A percentile compares a stretch with the other conserved stretches of the same genome.
These are phyloP conservation scores for Zaprionus gabonicus DNA, from an alignment of 1,140 invertebrate species.

Conservation along the genomic window DNA sequence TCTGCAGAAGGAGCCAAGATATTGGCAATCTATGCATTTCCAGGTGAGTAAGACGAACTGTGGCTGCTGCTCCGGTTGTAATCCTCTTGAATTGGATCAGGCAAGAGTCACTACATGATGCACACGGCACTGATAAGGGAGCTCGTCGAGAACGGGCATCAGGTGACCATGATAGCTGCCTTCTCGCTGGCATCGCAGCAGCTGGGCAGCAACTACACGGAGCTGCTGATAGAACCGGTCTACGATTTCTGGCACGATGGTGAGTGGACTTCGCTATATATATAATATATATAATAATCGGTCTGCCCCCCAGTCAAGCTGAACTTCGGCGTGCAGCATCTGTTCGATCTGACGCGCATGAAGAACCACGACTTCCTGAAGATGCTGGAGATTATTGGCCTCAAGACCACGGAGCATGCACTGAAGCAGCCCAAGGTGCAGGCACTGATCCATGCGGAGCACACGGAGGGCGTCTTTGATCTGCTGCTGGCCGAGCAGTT, in stretches of 20 bases:
- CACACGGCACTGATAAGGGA: slow-evolving; percentile 68
- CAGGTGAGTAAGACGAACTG: slow-evolving; percentile 45
- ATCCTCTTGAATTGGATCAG: slow-evolving; percentile 18
- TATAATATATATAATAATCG: slow-evolving; percentile 6
- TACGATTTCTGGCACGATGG: slow-evolving; percentile 76
- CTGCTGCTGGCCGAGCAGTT: slow-evolving; percentile 84
- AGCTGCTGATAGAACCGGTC: slow-evolving; percentile 74
- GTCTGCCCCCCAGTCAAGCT: slow-evolving; percentile 62
- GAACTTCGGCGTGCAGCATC: slow-evolving; percentile 64
- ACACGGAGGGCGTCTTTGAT: slow-evolving; percentile 81
- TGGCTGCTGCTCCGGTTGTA: neutral
- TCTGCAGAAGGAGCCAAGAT: slow-evolving; percentile 47
- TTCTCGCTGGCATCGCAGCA: slow-evolving; percentile 47
- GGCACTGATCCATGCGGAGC: slow-evolving; percentile 74
- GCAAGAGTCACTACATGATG: slow-evolving; percentile 78
- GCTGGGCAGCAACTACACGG: slow-evolving; percentile 73
- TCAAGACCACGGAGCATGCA: slow-evolving; percentile 73
- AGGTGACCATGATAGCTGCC: slow-evolving; percentile 73
- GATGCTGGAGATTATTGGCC: slow-evolving; percentile 76
- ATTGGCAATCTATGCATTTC: slow-evolving; percentile 73
- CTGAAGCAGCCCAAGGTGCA: slow-evolving; percentile 80
- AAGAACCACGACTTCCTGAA: slow-evolving; percentile 63
- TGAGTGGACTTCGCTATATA: slow-evolving; percentile 25
- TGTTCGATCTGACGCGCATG: slow-evolving; percentile 79
- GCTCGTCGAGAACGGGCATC: slow-evolving; percentile 65